Conservation (phyloP, 2,888 invertebrate genomes). For the Odontothrips loti region DNA sequence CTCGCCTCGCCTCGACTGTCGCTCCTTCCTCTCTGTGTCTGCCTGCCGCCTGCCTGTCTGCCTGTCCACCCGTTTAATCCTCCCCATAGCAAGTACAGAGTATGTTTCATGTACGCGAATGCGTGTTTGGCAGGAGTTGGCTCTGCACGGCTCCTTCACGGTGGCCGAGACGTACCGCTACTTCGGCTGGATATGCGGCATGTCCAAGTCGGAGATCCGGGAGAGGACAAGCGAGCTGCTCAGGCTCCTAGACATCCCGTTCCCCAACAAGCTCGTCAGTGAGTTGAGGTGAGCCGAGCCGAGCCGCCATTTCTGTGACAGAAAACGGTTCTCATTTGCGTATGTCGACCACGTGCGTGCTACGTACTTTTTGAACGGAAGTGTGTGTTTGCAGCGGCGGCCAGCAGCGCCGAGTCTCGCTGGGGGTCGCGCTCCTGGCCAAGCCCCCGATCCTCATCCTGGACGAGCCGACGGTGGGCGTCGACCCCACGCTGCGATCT, state of each 20-base stretch:
- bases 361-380: too few species aligned
- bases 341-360: too few species aligned
- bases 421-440: constrained; percentile 50
- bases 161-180: constrained; percentile 30
- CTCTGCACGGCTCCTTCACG: constrained; percentile 14
- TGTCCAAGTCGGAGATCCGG: constrained; percentile 40
- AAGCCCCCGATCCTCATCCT: constrained; percentile 50
- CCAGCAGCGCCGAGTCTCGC: constrained; percentile 50
- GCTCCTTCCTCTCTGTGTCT: too few species aligned
- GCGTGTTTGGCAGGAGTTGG: constrained; percentile 41
- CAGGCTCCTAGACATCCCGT: constrained; percentile 30
- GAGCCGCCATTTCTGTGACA: neutral
- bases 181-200: constrained; percentile 48
- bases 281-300: neutral
- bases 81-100: too few species aligned
- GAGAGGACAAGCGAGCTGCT: constrained; percentile 25
- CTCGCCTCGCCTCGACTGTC: too few species aligned
- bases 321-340: too few species aligned
- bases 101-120: too few species aligned
- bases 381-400: constrained; percentile 46
- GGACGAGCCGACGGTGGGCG: constrained; percentile 46
- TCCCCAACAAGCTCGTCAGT: neutral
- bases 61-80: too few species aligned
- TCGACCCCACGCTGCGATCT: constrained; percentile 40
- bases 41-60: too few species aligned